Base-by-base conservation (phyloP, 2,888 invertebrate genomes). In the Chalcis sispes region DNA sequence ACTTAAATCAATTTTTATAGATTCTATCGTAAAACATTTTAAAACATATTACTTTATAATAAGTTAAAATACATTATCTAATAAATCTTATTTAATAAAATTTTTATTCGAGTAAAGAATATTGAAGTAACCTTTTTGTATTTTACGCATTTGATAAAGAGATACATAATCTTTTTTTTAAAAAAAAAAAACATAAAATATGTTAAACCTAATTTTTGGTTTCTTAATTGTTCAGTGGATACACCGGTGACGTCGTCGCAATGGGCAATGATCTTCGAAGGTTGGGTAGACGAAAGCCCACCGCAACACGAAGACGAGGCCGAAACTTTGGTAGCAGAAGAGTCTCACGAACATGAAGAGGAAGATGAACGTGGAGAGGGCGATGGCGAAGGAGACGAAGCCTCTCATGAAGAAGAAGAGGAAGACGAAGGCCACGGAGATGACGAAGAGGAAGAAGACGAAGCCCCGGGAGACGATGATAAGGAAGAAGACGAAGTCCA, bases 201-300 rank as follows among this genome's bases (percentile, higher is more conserved):
- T 48, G 0, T 20, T 18, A 18, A 18, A 54, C 48, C 25, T 72
- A 75, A 76, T n/a, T 32, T 18, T 18, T 32, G 4, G 27, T 3
- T 42, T 36, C 56, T 79, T 75, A 80, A 58, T n/a, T n/a, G n/a
- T n/a, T n/a, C 73, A 93, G 93, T 92, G 84, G 92, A 92, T 71
- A 91, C 91, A 13, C 91, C 91, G 0, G 83, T 91, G 67, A 89
- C 90, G 10, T 93, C 94, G 84, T 94, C 95, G 25, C 91, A 92
- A 50, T 95, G 93, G 89, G 93, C 95, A 13, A 93, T 93, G 81
- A 91, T 94, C 67, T 92, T 95, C 79, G 94, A 95, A 82, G 95
- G 95, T 46, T 95, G 95, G 95, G 91, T 95, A 13, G 94, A 94
- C 85, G 92, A 93, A 79, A 87, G 89, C 62, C 87, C 90, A 25